Base-by-base conservation (phyloP, 1,140 invertebrate species). In the Calliphora vicina region DNA sequence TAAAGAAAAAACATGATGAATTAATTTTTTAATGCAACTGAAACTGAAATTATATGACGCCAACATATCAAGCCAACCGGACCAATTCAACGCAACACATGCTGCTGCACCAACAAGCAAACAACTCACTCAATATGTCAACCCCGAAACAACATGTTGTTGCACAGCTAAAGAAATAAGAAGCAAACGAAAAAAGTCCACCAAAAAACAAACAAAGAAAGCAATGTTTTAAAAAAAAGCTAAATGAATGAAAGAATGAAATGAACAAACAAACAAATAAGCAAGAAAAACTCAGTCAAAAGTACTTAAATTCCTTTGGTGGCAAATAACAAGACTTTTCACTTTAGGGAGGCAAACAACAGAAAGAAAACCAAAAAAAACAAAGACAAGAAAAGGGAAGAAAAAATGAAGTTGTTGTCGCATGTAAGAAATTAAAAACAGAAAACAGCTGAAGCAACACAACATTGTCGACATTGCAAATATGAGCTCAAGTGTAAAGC, bases 11-110 rank as follows among this genome's bases (percentile, higher is more conserved):
- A 67, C n/a, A 78, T 78, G 74, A 78, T 78, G 74, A 43, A 78
- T 78, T 78, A 78, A 78, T 78, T 78, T 78, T 45, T 78, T 78
- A 78, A 78, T 78, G 74, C 74, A 78, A 67, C 20, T 78, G 74
- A 42, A 78, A 78, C 74, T 43, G 35, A 78, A 78, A 78, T 78
- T 78, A 43, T 78, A 78, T 78, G 74, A 78, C 74, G 74, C 35
- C 35, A 42, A 43, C 20, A 43, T 78, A 67, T 43, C 74, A 43
- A 78, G 74, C 74, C 74, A 78, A 78, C 74, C 42, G 74, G 42
- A 78, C 35, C 29, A 20, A 23, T 23, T 67, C 74, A 78, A 78
- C 27, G 5, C 35, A 78, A 45, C 74, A 78, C 23, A 78, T 78
- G 35, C 35, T 15, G 73, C 35, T 5, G 74, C 9, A 78, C 6